Percentiles rank a stretch among this genome's conserved stretches.
Conservation (phyloP, 2,888 invertebrate species). For the Corbicula japonica region DNA sequence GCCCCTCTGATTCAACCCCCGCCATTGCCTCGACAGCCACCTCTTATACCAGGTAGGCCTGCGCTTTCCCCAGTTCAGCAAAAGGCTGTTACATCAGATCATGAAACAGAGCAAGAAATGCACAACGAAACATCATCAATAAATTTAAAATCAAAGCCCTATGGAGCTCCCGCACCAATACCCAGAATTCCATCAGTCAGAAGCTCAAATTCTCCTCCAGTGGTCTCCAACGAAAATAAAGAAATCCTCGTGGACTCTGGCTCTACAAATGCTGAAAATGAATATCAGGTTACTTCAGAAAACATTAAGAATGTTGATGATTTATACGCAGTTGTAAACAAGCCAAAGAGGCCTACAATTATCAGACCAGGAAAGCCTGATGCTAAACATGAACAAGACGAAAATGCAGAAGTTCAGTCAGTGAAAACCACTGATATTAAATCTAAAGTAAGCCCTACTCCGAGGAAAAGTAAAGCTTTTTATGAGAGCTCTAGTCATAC, state of each 20-base stretch:
- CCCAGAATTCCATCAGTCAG: conserved; percentile 26
- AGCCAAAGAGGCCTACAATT: conserved; percentile 70
- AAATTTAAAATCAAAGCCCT: neutral
- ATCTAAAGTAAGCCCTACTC: conserved; percentile 9
- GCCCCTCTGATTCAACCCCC: conserved; percentile 24
- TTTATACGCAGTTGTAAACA: conserved; percentile 66
- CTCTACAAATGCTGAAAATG: conserved; percentile 4
- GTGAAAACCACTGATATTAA: neutral
- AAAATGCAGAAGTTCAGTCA: neutral
- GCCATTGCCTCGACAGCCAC: conserved; percentile 22
- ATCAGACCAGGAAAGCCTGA: conserved; percentile 62
- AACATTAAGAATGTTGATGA: conserved; percentile 13
- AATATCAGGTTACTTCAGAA: neutral
- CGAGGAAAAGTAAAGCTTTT: neutral
- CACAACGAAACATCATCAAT: neutral
- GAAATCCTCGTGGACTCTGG: conserved; percentile 11
- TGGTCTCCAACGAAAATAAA: neutral
- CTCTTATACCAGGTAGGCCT: conserved; percentile 15
- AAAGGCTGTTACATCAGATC: neutral
- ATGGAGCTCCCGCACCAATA: conserved; percentile 33
- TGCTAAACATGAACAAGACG: neutral
- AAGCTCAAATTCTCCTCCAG: neutral
- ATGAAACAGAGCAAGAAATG: neutral
- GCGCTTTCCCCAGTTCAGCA: conserved; percentile 1
- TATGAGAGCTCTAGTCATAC: neutral